Evolutionary conservation across 2,888 invertebrate species (phyloP).

Genomic region (Eupithecia subfuscata): DNA sequence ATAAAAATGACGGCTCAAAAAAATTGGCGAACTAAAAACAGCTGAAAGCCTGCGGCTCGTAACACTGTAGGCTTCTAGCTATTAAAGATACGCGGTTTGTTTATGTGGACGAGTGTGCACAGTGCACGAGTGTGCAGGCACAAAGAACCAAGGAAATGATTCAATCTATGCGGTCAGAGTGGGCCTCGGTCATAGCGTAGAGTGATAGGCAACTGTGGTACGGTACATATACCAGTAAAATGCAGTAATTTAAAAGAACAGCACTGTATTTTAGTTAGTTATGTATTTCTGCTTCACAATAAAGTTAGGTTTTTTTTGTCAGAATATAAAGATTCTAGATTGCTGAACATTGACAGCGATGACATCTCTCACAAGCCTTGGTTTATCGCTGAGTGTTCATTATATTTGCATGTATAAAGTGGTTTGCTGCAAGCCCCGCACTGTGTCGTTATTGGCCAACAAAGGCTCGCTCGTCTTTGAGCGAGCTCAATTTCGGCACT

Average conservation of each 20-base stretch:
- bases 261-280: not conserved
- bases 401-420: not conserved
- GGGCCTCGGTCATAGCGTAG: not conserved
- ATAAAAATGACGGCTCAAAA: conserved; percentile 7
- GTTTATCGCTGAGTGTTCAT: not conserved
- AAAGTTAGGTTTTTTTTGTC: not conserved
- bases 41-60: conserved; percentile 3
- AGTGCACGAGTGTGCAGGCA: not conserved
- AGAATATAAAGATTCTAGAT: not conserved
- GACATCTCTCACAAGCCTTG: not conserved
- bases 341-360: not conserved
- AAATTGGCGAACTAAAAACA: conserved; percentile 25
- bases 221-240: not conserved
- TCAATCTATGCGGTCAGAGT: not conserved
- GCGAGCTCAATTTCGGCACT: conserved; percentile 25
- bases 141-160: not conserved
- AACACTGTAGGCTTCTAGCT: conserved; percentile 1
- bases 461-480: conserved; percentile 24
- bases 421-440: not conserved
- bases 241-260: not conserved
- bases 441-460: conserved; percentile 11
- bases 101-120: not conserved
- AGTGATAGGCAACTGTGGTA: not conserved
- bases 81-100: conserved; percentile 26
- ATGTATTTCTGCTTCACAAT: not conserved